Percentiles rank a stretch among this genome's conserved stretches.
These are phyloP conservation scores for Drosophila diplacantha DNA, from an alignment of 2,888 invertebrate species.

Conservation along the genomic window DNA sequence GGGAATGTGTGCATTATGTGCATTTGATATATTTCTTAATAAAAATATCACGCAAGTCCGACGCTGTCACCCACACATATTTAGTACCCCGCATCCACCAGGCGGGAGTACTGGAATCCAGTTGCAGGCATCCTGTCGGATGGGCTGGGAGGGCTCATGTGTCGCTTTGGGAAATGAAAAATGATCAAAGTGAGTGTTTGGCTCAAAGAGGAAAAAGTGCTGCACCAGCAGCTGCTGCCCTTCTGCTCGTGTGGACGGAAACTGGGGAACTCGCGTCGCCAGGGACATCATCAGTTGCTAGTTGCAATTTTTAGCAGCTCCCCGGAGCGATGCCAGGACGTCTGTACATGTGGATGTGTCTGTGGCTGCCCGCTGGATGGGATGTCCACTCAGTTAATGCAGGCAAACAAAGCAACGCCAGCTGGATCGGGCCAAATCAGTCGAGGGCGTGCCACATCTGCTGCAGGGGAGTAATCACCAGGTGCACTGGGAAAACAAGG, in stretches of 20 bases:
- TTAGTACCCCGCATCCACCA: conserved; percentile 6
- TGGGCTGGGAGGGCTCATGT: conserved; percentile 42
- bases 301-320: conserved; percentile 63
- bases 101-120: conserved; percentile 22
- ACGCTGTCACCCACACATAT: conserved; percentile 38
- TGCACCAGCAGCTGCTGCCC: conserved; percentile 47
- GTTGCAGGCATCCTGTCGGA: conserved; percentile 24
- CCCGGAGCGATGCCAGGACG: conserved; percentile 34
- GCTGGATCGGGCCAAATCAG: conserved; percentile 26
- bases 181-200: conserved; percentile 73
- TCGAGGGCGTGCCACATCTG: conserved; percentile 48
- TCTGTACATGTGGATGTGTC: conserved; percentile 9
- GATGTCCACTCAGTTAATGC: conserved; percentile 67
- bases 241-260: conserved; percentile 18
- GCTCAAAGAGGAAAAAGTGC: conserved; percentile 54
- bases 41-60: conserved; percentile 62
- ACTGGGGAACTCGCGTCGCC: conserved; percentile 34
- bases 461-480: conserved; percentile 61
- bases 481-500: conserved; percentile 34
- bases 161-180: conserved; percentile 65
- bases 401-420: conserved; percentile 51
- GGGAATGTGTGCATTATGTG: conserved; percentile 58
- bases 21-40: conserved; percentile 71
- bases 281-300: conserved; percentile 65
- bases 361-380: conserved; percentile 32